Base-by-base conservation (phyloP, 2,888 invertebrate genomes). In the Heteromurus nitidus region DNA sequence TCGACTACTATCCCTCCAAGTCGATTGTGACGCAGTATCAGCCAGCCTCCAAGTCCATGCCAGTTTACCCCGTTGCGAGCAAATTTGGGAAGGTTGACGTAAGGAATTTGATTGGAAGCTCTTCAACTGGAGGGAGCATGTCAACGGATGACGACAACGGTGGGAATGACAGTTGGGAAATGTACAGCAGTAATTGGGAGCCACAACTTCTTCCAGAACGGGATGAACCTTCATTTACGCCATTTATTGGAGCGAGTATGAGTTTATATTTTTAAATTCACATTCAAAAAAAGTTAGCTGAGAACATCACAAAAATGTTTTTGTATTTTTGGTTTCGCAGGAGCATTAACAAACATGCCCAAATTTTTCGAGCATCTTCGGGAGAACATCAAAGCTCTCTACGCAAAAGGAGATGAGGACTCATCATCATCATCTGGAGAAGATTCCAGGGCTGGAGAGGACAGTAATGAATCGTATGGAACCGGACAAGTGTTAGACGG, bases 181-280 rank as follows among this genome's bases (percentile, higher is more conserved):
- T n/a, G 22, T 55, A 65, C n/a, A 60, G 65, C 11, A 44, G 42
- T 20, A 65, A 42, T 30, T 74, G 80, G 75, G 64, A 84, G 31
- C 70, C 74, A 28, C 60, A 64, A 30, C 47, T 64, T 42, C 58
- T 73, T 22, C 70, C 79, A 20, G 62, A 70, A 22, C 53, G 75
- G 13, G 67, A 82, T 7, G 60, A 82, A 9, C 77, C 81, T 0
- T 69, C 82, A 42, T 84, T 70, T 44, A 79, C 77, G 0, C 84
- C 84, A 1, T 81, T 26, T 18, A 84, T 84, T 67, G 82, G 84
- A 36, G 77, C 82, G 53, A 30, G 84, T 84, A 82, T 74, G 81
- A 18, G 16, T n/a, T n/a, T 1, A 58, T 58, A 2, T 50, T 50
- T 9, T 18, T 44, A 65, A 42, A 24, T 26, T 30, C 28, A 50